phyloP scores from a whole-genome alignment of 2,113 vertebrate species.

The Passer montanus region DNA sequence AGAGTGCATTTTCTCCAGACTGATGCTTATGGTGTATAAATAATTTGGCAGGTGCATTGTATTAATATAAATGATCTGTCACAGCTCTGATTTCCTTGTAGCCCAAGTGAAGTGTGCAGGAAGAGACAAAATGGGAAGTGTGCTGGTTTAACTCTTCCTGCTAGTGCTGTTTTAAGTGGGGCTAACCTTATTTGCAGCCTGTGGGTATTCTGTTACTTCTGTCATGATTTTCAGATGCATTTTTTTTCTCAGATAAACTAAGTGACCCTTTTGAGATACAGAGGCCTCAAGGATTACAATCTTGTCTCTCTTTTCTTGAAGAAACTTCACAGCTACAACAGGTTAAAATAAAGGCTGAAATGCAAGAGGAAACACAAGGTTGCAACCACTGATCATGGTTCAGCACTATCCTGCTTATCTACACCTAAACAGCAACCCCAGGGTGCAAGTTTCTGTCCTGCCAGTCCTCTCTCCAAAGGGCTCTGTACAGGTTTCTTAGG shows the following conservation, averaged over 20 bases:
- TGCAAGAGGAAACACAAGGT: not conserved
- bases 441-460: not conserved
- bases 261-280: not conserved
- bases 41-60: conserved; percentile 51
- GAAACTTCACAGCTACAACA: not conserved
- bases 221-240: not conserved
- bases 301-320: not conserved
- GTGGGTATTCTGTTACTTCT: not conserved
- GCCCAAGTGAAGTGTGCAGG: not conserved
- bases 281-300: not conserved
- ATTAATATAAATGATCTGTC: conserved; percentile 55
- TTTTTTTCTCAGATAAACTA: not conserved
- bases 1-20: not conserved
- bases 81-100: not conserved
- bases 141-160: not conserved
- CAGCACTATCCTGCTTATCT: not conserved
- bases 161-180: not conserved
- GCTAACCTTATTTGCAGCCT: not conserved
- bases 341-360: not conserved
- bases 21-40: conserved; percentile 33
- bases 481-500: not conserved
- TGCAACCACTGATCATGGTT: not conserved
- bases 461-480: not conserved
- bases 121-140: not conserved
- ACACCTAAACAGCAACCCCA: not conserved